These are phyloP conservation scores for Auanema freiburgensis DNA, from an alignment of 2,888 invertebrate species.

Conservation along the genomic window DNA sequence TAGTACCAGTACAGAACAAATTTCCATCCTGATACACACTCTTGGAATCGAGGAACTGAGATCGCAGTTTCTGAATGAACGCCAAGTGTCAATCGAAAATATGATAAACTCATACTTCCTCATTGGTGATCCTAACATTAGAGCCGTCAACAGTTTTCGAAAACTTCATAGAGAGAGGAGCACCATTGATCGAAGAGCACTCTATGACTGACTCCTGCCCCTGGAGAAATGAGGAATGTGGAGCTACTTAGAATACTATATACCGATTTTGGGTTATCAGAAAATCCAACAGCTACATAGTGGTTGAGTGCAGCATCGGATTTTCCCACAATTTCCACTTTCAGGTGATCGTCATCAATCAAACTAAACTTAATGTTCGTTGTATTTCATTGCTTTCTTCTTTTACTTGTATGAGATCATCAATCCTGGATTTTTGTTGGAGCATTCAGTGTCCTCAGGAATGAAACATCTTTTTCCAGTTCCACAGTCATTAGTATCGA, in stretches of 20 bases:
- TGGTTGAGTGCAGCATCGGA: neutral
- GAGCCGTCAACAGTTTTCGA: slow-evolving; percentile 23
- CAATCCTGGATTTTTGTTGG: slow-evolving; percentile 8
- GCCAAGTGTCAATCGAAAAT: too few species aligned
- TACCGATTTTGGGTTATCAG: slow-evolving; percentile 39
- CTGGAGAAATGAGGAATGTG: slow-evolving; percentile 11
- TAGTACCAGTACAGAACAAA: slow-evolving; percentile 27
- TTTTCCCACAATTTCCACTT: slow-evolving; percentile 6
- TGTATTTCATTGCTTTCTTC: too few species aligned
- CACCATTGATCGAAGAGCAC: slow-evolving; percentile 35
- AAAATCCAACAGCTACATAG: slow-evolving; percentile 51
- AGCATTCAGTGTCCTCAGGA: slow-evolving; percentile 12
- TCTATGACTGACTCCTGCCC: slow-evolving; percentile 38
- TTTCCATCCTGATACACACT: slow-evolving; percentile 24
- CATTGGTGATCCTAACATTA: slow-evolving; percentile 29
- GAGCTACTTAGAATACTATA: neutral
- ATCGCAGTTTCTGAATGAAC: too few species aligned
- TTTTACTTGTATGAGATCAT: too few species aligned
- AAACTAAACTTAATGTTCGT: slow-evolving; percentile 1
- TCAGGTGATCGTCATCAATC: slow-evolving; percentile 7
- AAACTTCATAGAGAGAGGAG: slow-evolving; percentile 31
- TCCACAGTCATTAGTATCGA: slow-evolving; percentile 5
- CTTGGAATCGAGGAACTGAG: too few species aligned
- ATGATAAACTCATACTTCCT: neutral
- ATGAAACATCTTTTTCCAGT: slow-evolving; percentile 10